These are phyloP conservation scores for Mesopsocus fuscifrons DNA, from an alignment of 2,888 invertebrate species.

Conservation along the genomic window DNA sequence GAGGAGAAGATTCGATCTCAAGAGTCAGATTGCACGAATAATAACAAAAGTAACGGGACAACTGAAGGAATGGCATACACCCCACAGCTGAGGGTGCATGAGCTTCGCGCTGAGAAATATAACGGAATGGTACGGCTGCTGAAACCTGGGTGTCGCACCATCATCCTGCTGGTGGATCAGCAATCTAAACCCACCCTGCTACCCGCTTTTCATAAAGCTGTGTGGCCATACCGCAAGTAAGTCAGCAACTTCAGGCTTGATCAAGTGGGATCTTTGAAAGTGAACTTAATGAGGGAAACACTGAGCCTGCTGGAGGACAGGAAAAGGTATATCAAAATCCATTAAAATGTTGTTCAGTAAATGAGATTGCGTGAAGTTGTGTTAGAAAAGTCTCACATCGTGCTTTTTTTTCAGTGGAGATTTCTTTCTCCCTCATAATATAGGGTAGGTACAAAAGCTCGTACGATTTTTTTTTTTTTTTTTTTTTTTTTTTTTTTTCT, in stretches of 20 bases:
- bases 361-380: too few species aligned
- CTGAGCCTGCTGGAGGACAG: too few species aligned
- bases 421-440: too few species aligned
- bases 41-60: conserved; percentile 22
- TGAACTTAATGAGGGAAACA: background rate
- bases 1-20: conserved; percentile 35
- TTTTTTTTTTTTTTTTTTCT: conserved; percentile 20
- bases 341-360: too few species aligned
- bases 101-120: conserved; percentile 85
- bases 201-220: conserved; percentile 78
- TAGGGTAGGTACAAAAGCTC: too few species aligned
- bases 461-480: too few species aligned
- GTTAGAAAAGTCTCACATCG: too few species aligned
- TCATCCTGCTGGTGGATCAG: conserved; percentile 75
- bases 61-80: conserved; percentile 18
- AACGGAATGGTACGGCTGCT: conserved; percentile 80
- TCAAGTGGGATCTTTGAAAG: too few species aligned
- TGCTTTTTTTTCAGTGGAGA: too few species aligned
- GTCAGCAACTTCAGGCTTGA: too few species aligned
- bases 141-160: conserved; percentile 88
- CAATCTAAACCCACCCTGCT: conserved; percentile 72
- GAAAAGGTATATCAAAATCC: too few species aligned
- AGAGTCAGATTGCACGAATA: conserved; percentile 25
- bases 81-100: conserved; percentile 69
- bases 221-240: conserved; percentile 92